phyloP scores from a whole-genome alignment of 2,797 vertebrate genomes.

The Orientallactaga sibirica region DNA sequence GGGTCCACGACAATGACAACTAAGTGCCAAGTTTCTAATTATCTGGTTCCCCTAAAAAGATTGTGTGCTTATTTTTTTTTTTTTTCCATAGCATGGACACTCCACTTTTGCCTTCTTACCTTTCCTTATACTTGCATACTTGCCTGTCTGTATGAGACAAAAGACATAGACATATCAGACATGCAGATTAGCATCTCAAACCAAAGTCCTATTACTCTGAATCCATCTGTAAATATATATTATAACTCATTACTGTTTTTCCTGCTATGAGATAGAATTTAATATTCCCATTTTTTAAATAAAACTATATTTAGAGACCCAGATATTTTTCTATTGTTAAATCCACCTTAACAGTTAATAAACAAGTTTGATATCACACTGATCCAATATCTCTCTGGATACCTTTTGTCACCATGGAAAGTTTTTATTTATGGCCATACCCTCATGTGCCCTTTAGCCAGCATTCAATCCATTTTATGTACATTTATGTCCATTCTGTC shows the following conservation, averaged over 20 bases:
- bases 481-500: constrained; percentile 86
- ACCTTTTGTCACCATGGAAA: constrained; percentile 80
- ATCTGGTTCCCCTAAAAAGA: neutral
- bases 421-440: constrained; percentile 83
- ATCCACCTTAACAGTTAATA: constrained; percentile 44
- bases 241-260: neutral
- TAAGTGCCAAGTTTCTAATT: neutral
- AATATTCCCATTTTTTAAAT: constrained; percentile 13
- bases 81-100: neutral
- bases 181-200: constrained; percentile 21
- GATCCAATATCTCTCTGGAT: constrained; percentile 59
- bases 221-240: constrained; percentile 16
- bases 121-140: neutral
- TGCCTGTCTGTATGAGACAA: neutral
- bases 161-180: neutral
- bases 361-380: neutral
- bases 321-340: constrained; percentile 44
- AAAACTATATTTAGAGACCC: constrained; percentile 36
- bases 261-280: constrained; percentile 25
- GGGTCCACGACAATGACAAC: fast-evolving
- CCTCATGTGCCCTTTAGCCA: constrained; percentile 86
- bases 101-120: neutral
- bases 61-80: neutral
- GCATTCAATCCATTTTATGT: constrained; percentile 88
- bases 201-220: neutral